Conservation (phyloP, 2,797 vertebrate genomes). For the Sebastes variabilis region DNA sequence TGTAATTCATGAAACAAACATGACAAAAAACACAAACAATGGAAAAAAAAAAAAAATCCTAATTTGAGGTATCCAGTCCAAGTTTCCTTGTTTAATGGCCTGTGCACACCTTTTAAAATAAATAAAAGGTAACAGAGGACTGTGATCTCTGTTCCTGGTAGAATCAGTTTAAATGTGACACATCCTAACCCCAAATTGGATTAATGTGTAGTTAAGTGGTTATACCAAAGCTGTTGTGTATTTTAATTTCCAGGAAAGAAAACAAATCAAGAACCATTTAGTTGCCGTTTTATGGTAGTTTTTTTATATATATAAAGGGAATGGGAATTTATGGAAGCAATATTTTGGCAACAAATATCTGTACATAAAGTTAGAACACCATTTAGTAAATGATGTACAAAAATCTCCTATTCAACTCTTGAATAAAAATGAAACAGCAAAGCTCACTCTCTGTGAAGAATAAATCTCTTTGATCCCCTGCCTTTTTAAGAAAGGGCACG, state of each 20-base stretch:
- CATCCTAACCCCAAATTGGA: neutral
- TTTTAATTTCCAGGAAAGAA: neutral
- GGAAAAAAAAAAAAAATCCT: constrained; percentile 11
- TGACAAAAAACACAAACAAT: constrained; percentile 42
- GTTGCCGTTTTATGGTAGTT: neutral
- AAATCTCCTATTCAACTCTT: constrained; percentile 15
- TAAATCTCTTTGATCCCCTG: neutral
- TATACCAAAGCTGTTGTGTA: neutral
- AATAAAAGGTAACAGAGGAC: constrained; percentile 54
- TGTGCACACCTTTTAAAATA: constrained; percentile 61
- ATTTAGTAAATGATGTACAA: constrained; percentile 35
- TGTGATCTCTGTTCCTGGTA: constrained; percentile 13
- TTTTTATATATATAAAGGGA: neutral
- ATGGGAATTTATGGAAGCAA: constrained; percentile 16
- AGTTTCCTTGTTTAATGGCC: constrained; percentile 64
- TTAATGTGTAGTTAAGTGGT: neutral
- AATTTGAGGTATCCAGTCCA: constrained; percentile 89
- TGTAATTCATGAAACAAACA: constrained; percentile 77
- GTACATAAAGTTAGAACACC: constrained; percentile 47
- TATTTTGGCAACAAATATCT: constrained; percentile 65
- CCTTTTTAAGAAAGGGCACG: constrained; percentile 4
- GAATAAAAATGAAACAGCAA: neutral
- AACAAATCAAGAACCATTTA: neutral
- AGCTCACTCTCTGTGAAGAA: neutral
- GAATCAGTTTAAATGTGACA: neutral